Percentiles rank a stretch among this genome's conserved stretches.
These are phyloP conservation scores for Pomacea canaliculata DNA, from an alignment of 2,888 invertebrate genomes.

Conservation along the genomic window DNA sequence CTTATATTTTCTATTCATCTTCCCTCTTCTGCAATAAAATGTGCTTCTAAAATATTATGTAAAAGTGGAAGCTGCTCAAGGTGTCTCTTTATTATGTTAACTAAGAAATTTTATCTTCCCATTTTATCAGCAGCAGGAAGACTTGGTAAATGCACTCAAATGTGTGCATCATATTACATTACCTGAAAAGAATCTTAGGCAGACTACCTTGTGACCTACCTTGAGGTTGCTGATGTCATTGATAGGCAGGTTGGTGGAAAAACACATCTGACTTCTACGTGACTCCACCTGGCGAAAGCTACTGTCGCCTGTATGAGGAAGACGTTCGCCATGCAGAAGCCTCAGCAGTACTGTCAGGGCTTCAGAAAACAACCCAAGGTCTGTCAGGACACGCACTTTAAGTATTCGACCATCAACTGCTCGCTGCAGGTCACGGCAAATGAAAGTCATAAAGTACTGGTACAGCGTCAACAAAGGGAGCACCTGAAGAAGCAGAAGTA, in stretches of 20 bases:
- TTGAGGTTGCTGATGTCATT: slow-evolving; percentile 61
- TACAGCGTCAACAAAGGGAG: slow-evolving; percentile 67
- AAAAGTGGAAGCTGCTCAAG: no score
- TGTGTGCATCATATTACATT: no score
- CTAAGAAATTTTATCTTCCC: no score
- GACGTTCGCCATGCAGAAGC: slow-evolving; percentile 64
- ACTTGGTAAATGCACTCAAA: no score
- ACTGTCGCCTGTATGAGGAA: slow-evolving; percentile 64
- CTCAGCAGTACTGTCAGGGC: slow-evolving; percentile 59
- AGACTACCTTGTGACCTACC: slow-evolving; percentile 41
- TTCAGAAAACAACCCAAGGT: slow-evolving; percentile 64
- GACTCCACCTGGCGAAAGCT: slow-evolving; percentile 63
- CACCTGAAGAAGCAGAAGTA: slow-evolving; percentile 48
- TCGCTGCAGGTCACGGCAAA: slow-evolving; percentile 66
- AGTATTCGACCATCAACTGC: slow-evolving; percentile 67
- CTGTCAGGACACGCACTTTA: slow-evolving; percentile 62
- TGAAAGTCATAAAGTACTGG: slow-evolving; percentile 66
- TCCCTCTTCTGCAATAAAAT: no score
- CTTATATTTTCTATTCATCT: no score
- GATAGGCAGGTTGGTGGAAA: slow-evolving; percentile 60
- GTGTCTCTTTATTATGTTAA: no score
- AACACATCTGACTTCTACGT: slow-evolving; percentile 48
- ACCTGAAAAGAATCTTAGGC: no score
- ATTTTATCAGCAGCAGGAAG: not conserved
- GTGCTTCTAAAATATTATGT: no score